A percentile compares a stretch with the other conserved stretches of the same genome.
phyloP scores from a whole-genome alignment of 2,113 vertebrate species.

The Urocitellus parryii region DNA sequence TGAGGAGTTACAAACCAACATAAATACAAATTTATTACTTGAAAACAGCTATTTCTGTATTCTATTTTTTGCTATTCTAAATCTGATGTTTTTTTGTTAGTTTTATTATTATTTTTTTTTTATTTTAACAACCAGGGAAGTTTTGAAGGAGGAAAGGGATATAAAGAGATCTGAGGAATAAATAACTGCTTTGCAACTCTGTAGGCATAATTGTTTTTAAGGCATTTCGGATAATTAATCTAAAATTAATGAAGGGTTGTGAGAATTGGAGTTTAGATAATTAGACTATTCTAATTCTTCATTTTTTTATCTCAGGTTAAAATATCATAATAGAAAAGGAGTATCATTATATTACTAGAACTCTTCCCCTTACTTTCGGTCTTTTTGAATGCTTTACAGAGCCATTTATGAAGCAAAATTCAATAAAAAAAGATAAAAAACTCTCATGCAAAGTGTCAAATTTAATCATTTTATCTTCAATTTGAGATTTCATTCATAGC shows the following conservation, averaged over 20 bases:
- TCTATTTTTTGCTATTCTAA: background rate
- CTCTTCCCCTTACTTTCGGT: background rate
- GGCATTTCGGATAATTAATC: background rate
- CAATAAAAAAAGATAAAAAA: background rate
- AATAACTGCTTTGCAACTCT: background rate
- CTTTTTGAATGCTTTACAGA: background rate
- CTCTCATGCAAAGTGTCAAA: background rate
- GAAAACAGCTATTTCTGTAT: background rate
- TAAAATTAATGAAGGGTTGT: background rate
- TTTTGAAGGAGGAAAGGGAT: background rate
- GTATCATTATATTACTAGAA: background rate
- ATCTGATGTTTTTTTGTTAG: background rate
- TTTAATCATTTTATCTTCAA: background rate
- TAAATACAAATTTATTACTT: slow-evolving; percentile 22
- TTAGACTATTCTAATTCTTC: background rate
- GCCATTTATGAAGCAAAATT: background rate
- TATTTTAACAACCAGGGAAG: background rate
- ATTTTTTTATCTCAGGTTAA: background rate
- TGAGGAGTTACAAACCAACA: background rate
- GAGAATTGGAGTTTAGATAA: background rate
- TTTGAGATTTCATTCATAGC: background rate
- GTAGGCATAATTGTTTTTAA: background rate
- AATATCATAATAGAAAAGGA: background rate
- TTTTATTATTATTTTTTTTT: background rate
- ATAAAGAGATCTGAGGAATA: background rate